A percentile compares a stretch with the other conserved stretches of the same genome.
Evolutionary conservation across 2,888 invertebrate genomes (phyloP).

Genomic region (Cremastinae sp.): DNA sequence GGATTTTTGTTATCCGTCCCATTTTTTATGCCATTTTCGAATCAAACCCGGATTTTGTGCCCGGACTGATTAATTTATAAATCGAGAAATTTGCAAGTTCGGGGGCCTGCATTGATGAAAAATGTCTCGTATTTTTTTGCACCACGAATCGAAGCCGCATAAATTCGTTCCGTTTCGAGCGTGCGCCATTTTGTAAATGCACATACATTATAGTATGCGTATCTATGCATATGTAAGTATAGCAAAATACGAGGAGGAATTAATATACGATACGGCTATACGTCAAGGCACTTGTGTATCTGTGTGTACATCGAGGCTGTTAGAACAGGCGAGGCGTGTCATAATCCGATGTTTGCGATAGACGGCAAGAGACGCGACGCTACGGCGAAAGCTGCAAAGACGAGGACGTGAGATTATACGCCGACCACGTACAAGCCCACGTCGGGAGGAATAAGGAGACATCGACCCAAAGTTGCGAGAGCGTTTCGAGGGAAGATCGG

Average conservation of each 20-base stretch:
- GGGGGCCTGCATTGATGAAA: neutral
- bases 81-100: slow-evolving; percentile 1
- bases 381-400: slow-evolving; percentile 30
- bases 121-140: slow-evolving; percentile 29
- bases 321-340: slow-evolving; percentile 60
- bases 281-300: slow-evolving; percentile 25
- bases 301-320: slow-evolving; percentile 41
- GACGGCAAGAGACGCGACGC: slow-evolving; percentile 52
- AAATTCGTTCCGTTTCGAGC: neutral
- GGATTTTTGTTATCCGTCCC: too few species aligned
- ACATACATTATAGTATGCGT: slow-evolving; percentile 24
- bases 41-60: too few species aligned
- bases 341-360: slow-evolving; percentile 61
- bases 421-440: slow-evolving; percentile 55
- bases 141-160: neutral
- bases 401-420: slow-evolving; percentile 42
- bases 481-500: slow-evolving; percentile 12
- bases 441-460: slow-evolving; percentile 59
- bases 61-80: neutral
- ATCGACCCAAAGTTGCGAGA: slow-evolving; percentile 57
- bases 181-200: slow-evolving; percentile 27
- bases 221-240: slow-evolving; percentile 40
- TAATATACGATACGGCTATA: slow-evolving; percentile 41
- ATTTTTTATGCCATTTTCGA: too few species aligned
- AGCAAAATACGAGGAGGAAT: slow-evolving; percentile 41